Evolutionary conservation across 2,888 invertebrate species (phyloP).

Genomic region (Digitonthophagus gazella): DNA sequence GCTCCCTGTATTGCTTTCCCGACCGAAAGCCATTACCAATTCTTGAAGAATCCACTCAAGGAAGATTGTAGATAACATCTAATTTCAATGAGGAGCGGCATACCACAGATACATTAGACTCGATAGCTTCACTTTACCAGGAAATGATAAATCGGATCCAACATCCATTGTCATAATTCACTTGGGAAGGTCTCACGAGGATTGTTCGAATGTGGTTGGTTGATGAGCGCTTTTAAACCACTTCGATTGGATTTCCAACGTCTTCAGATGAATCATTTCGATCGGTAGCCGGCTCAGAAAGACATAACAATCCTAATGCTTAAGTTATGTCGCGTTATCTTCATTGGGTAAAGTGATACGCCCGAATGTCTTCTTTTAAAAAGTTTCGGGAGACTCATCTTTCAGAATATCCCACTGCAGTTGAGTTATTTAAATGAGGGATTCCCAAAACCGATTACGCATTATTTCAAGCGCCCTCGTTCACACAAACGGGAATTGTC

Average conservation of each 20-base stretch:
- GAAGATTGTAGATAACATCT: neutral
- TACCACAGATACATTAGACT: neutral
- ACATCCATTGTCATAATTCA: neutral
- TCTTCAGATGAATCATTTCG: neutral
- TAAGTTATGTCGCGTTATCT: neutral
- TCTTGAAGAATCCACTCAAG: neutral
- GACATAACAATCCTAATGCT: neutral
- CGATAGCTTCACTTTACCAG: neutral
- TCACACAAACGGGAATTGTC: neutral
- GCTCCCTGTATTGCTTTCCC: neutral
- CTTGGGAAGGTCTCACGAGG: neutral
- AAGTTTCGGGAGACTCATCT: too few relatives aligned
- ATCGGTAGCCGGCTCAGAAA: neutral
- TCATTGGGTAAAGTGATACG: neutral
- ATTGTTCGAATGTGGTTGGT: neutral
- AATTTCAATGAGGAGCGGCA: neutral
- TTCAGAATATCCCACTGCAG: neutral
- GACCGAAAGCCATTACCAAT: neutral
- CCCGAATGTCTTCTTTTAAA: neutral
- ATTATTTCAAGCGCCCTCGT: neutral
- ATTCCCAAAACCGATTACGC: neutral
- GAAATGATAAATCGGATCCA: neutral
- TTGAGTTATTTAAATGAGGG: neutral
- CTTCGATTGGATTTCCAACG: neutral
- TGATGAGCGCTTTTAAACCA: neutral